Base-by-base conservation (phyloP, 2,113 vertebrate species). In the Hydrochoerus hydrochaeris region DNA sequence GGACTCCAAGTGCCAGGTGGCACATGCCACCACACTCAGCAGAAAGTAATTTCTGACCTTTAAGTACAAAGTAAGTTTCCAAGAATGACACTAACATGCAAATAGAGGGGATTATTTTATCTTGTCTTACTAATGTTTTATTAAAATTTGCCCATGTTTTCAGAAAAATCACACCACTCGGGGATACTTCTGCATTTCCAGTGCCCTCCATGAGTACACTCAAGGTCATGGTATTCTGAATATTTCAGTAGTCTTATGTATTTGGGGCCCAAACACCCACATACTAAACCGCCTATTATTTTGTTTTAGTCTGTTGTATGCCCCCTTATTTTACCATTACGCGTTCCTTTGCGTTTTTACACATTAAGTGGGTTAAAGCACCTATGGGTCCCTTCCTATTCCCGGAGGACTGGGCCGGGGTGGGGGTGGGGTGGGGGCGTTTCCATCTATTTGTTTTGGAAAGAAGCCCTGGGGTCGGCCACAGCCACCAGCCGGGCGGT, bases 31-130 rank as follows among this genome's bases (percentile, higher is more conserved):
- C 67, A 69, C 3, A 19, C 67, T 17, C 35, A 20, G 67, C 4
- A 91, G 17, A 90, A 81, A 67, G 14, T 75, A 81, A 58, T 91
- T 90, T 93, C 54, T 80, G 24, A 28, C 22, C 28, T 73, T 78
- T 73, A 73, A 94, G 82, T 52, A 32, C 41, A 82, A 75, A 90
- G 41, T 46, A 63, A 83, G 46, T 84, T 80, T 97, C 44, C 78
- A 73, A 85, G 24, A 85, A 73, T 49, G 26, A 32, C 84, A 93
- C 26, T 67, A 44, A 16, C 14, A 24, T 19, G 38, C 62, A 87
- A 81, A 63, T 17, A 54, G 58, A 80, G 7, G 9, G 26, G 28
- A 58, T 49, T 41, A 63, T 35, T 32, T 17, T 16, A 63, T 81
- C 83, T 94, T 57, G 46, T 75, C 60, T 88, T 19, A 93, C 13